phyloP scores from a whole-genome alignment of 2,797 vertebrate genomes.

The Myotis myotis region DNA sequence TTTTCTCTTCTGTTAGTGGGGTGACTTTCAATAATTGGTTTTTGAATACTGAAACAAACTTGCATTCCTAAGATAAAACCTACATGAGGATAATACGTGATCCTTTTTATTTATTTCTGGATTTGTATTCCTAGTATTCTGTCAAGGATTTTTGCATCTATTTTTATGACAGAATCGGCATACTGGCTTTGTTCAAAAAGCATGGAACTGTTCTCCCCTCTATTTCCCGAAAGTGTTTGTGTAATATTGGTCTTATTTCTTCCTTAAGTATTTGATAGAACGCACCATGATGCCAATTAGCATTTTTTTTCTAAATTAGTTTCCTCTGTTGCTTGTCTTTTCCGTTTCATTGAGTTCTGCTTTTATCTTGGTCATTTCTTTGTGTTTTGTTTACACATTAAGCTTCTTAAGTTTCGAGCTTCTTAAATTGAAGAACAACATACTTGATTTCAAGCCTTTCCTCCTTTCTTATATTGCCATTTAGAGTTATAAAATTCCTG shows the following conservation, averaged over 20 bases:
- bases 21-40: background rate
- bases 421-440: background rate
- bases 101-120: background rate
- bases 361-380: constrained; percentile 24
- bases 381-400: background rate
- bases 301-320: background rate
- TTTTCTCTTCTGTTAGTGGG: background rate
- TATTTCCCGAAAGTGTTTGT: background rate
- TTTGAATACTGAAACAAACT: constrained; percentile 6
- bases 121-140: background rate
- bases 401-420: background rate
- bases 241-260: background rate
- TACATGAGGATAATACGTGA: background rate
- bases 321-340: background rate
- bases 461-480: background rate
- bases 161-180: background rate
- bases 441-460: background rate
- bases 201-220: background rate
- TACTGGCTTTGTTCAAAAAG: background rate
- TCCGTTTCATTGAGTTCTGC: background rate
- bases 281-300: background rate
- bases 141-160: background rate
- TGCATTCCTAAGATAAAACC: background rate
- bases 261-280: background rate
- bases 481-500: background rate